Evolutionary conservation across 2,797 vertebrate genomes (phyloP), one percentile per base, ranked within the genome.

Genomic region (Rhinella marina): DNA sequence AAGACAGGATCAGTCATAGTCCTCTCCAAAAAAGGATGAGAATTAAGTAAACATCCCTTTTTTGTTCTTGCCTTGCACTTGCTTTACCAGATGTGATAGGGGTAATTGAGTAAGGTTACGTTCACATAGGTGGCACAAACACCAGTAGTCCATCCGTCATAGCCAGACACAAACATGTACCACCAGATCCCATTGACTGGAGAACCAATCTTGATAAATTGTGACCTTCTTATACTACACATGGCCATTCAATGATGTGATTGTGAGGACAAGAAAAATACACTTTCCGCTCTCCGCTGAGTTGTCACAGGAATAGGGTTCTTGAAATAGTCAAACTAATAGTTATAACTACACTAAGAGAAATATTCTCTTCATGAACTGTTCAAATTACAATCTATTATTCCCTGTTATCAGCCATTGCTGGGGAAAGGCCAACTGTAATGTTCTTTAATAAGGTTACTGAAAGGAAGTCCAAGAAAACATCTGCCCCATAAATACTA

Each of bases 1-100:
- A 81, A 32, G 54, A 85, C 29, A 70, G 79, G 23, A 88, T 81
- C 87, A 81, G 76, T 81, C 73, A 79, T 61, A 78, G 75, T 57
- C 87, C 14, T 76, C 32, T 62, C 25, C n/a, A 52, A 59, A 61
- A 73, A 88, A 84, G 81, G 81, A 77, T 64, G 41, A 70, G 21
- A 29, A 25, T 84, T 48, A 56, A 54, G 66, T 87, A 87, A 88
- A 88, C 81, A 84, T 70, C 70, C 72, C 25, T 66, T 66, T 27
- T 72, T 79, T 16, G 6, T 78, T 81, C 23, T 25, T 23, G 27
- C 13, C 3, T 59, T 56, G 13, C 48, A n/a, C 16, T 76, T 85
- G 19, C 19, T 62, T 54, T 41, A 32, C 41, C 70, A 50, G 23
- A 64, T 59, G 13, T 16, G 25, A 29, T 23, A 14, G 27, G 3